Conservation (phyloP, 2,888 invertebrate genomes). For the Lithophane socia region DNA sequence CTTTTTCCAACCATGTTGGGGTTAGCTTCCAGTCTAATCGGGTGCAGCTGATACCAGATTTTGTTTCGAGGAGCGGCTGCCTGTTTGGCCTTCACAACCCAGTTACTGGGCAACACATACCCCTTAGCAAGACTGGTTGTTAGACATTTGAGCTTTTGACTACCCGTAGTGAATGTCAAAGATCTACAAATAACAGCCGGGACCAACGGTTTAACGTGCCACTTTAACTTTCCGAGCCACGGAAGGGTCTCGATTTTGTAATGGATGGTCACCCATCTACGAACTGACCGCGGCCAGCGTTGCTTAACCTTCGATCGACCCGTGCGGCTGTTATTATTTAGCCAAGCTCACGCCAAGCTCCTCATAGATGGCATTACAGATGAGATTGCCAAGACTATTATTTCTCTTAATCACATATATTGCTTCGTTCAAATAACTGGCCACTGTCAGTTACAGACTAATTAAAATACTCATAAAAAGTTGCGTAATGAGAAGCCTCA, state of each 20-base stretch:
- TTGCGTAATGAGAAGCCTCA: slow-evolving; percentile 26
- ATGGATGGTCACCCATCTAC: not conserved
- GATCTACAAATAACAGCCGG: not conserved
- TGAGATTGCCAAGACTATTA: slow-evolving; percentile 1
- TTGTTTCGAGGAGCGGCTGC: not conserved
- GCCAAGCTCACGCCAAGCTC: not conserved
- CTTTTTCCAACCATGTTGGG: not conserved
- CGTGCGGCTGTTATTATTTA: not conserved
- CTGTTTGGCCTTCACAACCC: not conserved
- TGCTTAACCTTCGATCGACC: not conserved
- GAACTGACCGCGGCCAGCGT: not conserved
- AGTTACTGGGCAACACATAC: not conserved
- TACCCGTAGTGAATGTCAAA: not conserved
- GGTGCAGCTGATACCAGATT: not conserved
- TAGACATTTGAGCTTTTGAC: not conserved
- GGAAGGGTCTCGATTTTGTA: not conserved
- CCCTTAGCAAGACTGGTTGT: not conserved
- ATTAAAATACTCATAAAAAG: slow-evolving; percentile 41
- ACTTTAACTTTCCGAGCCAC: not conserved
- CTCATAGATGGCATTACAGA: not conserved
- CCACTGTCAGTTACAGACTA: slow-evolving; percentile 22
- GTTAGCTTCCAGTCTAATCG: not conserved
- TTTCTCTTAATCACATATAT: slow-evolving; percentile 2
- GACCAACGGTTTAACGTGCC: not conserved
- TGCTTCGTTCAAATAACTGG: not conserved